Base-by-base conservation (phyloP, 2,888 invertebrate genomes). In the Hydrotaea cyrtoneurina region DNA sequence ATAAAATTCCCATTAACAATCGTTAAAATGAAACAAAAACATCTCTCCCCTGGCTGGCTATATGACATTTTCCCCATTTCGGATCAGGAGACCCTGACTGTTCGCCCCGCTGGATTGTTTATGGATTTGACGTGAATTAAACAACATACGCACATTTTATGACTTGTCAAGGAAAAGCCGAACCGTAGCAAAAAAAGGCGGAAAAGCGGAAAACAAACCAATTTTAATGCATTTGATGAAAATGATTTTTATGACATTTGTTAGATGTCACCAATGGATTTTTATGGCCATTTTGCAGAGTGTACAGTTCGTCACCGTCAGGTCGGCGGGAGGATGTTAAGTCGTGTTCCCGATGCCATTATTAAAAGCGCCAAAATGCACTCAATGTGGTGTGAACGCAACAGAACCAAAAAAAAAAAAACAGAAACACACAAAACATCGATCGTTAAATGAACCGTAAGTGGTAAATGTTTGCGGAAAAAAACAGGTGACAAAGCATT, bases 201-300 rank as follows among this genome's bases (percentile, higher is more conserved):
- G 50, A 26, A 10, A 39, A 17, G 23, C 46, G 43, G 10, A 36
- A 69, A 89, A 90, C 88, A 90, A 88, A 87, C 86, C 86, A 89
- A 76, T 73, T 90, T 91, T 91, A 91, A 89, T 89, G 90, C 88
- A 89, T 90, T 90, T 90, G 88, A 89, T 89, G 91, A 78, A 90
- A 84, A 83, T 76, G 83, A 86, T 86, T 87, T 87, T 87, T 87
- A 90, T 79, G 83, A 88, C 87, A 88, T 87, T 88, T 69, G 76
- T 74, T 74, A 85, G 79, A 85, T 85, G 85, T 79, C 80, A 82
- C 57, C 69, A 69, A 80, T 74, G 85, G 82, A 82, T 82, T 85
- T 85, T 85, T 85, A 85, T 77, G 53, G 74, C 62, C 76, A 66
- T 82, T 73, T 46, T 57, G 39, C 53, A 71, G 73, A 53, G 39